Evolutionary conservation across 2,113 vertebrate genomes (phyloP).

Genomic region (Cebidichthys violaceus): DNA sequence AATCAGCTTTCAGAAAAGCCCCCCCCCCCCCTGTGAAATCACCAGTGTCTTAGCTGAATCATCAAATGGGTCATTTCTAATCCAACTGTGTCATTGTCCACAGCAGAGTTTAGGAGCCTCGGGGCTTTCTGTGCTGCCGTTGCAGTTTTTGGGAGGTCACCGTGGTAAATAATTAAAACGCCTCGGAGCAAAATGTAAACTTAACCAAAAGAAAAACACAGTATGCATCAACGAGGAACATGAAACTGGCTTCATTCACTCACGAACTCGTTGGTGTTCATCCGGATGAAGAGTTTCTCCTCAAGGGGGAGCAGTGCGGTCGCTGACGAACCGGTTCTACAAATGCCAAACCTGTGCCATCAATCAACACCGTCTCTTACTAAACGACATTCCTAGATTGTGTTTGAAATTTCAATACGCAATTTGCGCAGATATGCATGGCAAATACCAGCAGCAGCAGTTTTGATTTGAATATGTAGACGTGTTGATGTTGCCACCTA

Average conservation of each 20-base stretch:
- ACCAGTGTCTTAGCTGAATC: conserved; percentile 40
- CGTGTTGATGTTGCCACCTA: not conserved
- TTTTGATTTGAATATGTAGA: not conserved
- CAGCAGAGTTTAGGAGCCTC: not conserved
- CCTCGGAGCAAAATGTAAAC: conserved; percentile 5
- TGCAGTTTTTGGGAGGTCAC: conserved; percentile 19
- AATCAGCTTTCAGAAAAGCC: conserved; percentile 25
- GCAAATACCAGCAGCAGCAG: not conserved
- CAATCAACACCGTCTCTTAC: no score
- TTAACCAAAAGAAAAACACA: not conserved
- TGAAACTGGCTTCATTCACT: not conserved
- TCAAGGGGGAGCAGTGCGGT: not conserved
- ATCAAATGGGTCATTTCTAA: conserved; percentile 31
- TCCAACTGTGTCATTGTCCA: conserved; percentile 36
- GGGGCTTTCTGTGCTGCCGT: not conserved
- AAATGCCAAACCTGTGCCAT: no score
- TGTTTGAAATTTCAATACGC: no score
- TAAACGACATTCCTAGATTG: no score
- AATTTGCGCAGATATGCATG: no score
- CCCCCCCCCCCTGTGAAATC: conserved; percentile 29
- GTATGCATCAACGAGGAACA: not conserved
- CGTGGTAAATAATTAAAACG: conserved; percentile 12
- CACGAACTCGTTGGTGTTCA: no score
- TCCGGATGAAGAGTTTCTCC: not conserved
- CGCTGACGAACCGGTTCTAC: no score